phyloP scores from a whole-genome alignment of 2,113 vertebrate genomes.

The Pseudois nayaur region DNA sequence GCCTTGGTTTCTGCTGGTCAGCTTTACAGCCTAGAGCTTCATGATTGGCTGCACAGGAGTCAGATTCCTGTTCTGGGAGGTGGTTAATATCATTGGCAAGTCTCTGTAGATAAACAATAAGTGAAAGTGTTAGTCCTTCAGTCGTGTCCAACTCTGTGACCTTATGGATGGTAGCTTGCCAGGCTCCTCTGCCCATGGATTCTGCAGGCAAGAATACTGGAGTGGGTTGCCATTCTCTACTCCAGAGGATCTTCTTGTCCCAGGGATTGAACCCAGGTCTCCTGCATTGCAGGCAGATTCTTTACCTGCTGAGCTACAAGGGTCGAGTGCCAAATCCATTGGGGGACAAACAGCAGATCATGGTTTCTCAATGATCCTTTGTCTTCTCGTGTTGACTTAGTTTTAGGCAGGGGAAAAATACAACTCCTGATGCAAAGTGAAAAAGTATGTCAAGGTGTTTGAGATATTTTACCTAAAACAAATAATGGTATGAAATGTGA shows the following conservation, averaged over 20 bases:
- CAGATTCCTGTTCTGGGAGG: neutral
- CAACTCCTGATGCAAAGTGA: neutral
- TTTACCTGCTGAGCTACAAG: neutral
- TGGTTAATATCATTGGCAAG: neutral
- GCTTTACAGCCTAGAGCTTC: neutral
- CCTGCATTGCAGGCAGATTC: neutral
- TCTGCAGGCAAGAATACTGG: neutral
- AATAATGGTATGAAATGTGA: constrained; percentile 27
- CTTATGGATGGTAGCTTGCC: neutral
- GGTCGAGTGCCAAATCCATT: neutral
- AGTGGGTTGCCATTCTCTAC: neutral
- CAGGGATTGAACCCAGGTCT: neutral
- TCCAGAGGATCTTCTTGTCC: neutral
- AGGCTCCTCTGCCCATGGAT: neutral
- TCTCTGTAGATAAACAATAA: neutral
- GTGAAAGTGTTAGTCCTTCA: neutral
- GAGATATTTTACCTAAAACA: constrained; percentile 40
- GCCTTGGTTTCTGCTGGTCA: constrained; percentile 44
- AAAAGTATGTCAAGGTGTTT: constrained; percentile 23
- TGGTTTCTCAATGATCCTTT: neutral
- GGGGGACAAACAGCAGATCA: neutral
- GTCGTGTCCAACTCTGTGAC: neutral
- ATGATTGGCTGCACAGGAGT: neutral
- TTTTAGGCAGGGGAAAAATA: constrained; percentile 20
- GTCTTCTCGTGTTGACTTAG: neutral